Percentiles rank a stretch among this genome's conserved stretches.
Evolutionary conservation across 2,113 vertebrate genomes (phyloP).

Genomic region (Larimichthys crocea): DNA sequence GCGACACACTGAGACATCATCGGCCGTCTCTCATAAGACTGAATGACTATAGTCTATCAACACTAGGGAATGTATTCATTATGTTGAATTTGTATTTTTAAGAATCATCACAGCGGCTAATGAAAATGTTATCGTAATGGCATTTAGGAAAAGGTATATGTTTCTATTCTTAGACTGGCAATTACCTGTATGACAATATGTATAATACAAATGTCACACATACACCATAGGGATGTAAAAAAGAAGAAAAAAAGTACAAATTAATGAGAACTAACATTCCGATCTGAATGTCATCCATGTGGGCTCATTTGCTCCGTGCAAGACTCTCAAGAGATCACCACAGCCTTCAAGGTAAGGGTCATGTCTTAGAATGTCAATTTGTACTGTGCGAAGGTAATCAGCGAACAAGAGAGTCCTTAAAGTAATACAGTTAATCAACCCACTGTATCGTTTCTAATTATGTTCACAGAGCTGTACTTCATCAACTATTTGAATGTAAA

Average conservation of each 20-base stretch:
- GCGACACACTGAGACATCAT: slow-evolving; percentile 47
- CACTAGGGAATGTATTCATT: slow-evolving; percentile 41
- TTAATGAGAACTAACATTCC: not conserved
- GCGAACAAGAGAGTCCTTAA: not conserved
- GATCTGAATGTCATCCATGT: not conserved
- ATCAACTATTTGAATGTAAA: not conserved
- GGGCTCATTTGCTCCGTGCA: not conserved
- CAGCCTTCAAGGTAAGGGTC: not conserved
- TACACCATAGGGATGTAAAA: not conserved
- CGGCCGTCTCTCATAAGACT: slow-evolving; percentile 21
- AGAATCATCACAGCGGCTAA: slow-evolving; percentile 23
- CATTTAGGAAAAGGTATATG: not conserved
- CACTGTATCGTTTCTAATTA: too few species aligned
- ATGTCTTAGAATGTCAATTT: not conserved
- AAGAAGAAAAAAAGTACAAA: not conserved
- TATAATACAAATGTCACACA: not conserved
- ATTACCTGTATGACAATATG: slow-evolving; percentile 23
- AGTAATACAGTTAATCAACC: not conserved
- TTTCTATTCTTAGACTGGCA: not conserved
- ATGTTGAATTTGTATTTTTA: slow-evolving; percentile 10
- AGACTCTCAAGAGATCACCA: not conserved
- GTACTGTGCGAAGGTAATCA: not conserved
- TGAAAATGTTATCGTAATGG: slow-evolving; percentile 34
- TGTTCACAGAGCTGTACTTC: too few species aligned
- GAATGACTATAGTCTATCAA: slow-evolving; percentile 40